Percentiles rank a stretch among this genome's conserved stretches.
phyloP scores from a whole-genome alignment of 2,888 invertebrate genomes.

The Drosophila mimica region DNA sequence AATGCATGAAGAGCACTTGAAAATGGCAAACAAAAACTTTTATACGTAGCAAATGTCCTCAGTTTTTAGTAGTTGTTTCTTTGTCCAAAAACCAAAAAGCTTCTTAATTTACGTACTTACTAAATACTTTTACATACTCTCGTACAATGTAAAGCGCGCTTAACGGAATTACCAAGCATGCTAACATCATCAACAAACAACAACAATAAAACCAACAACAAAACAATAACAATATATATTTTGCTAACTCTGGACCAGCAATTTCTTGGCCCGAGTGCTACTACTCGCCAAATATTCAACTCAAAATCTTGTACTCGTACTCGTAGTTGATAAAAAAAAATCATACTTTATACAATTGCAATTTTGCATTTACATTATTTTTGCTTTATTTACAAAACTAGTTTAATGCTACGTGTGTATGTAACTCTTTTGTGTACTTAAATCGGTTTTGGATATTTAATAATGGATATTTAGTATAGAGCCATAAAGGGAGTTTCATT shows the following conservation, averaged over 20 bases:
- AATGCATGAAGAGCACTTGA: slow-evolving; percentile 82
- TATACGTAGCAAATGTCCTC: slow-evolving; percentile 68
- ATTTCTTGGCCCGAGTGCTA: slow-evolving; percentile 13
- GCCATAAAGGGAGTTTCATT: neutral
- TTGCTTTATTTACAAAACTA: slow-evolving; percentile 48
- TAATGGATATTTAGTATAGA: neutral
- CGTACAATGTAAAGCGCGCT: slow-evolving; percentile 56
- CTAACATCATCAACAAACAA: slow-evolving; percentile 44
- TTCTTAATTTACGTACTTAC: slow-evolving; percentile 62
- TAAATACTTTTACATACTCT: slow-evolving; percentile 45
- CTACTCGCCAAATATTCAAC: slow-evolving; percentile 15
- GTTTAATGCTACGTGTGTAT: slow-evolving; percentile 49
- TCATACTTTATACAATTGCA: slow-evolving; percentile 18
- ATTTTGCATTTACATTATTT: slow-evolving; percentile 35
- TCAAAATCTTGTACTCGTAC: slow-evolving; percentile 28
- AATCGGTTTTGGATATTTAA: slow-evolving; percentile 26
- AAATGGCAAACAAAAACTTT: slow-evolving; percentile 66
- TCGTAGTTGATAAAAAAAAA: slow-evolving; percentile 44
- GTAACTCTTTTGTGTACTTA: slow-evolving; percentile 33
- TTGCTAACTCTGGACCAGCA: slow-evolving; percentile 13
- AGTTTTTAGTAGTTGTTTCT: slow-evolving; percentile 70
- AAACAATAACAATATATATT: slow-evolving; percentile 23
- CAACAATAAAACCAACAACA: slow-evolving; percentile 16
- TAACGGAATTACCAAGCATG: slow-evolving; percentile 67
- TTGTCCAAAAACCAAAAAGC: slow-evolving; percentile 61